Evolutionary conservation across 2,888 invertebrate species (phyloP), one percentile per base, ranked within the genome.

Genomic region (Tanytarsus gracilentus): DNA sequence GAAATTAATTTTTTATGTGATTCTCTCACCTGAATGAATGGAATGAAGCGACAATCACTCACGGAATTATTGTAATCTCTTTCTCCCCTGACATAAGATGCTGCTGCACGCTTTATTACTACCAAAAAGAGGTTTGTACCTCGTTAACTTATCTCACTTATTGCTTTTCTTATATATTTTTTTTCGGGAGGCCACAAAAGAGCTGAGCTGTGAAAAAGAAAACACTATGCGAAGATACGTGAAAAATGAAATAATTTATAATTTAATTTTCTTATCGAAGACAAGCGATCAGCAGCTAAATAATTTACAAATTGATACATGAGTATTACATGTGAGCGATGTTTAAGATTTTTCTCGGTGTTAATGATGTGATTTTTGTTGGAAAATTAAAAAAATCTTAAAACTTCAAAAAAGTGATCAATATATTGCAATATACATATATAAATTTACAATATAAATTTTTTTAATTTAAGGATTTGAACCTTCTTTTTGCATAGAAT

Each of bases 251-350:
- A 56, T 26, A 40, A 56, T 26, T 56, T 56, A 40, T 56, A 56
- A 56, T 56, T 56, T 56, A 56, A 56, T 56, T 56, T 56, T 56
- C 55, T 56, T 56, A 56, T 56, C 55, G n/a, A 40, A 26, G 27
- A 56, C 40, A 40, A 56, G 2, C 39, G 55, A 56, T 56, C 55
- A 26, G 33, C n/a, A 33, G 39, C 14, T 26, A 40, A 56, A 56
- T 56, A 40, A 40, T 56, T 56, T 40, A 56, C 55, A 56, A 56
- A 56, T 56, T 56, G 40, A 56, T 40, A 56, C 55, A 56, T 56
- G 55, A 18, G 44, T 44, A 44, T 44, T 21, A 23, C 44, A 23
- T 23, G 44, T 9, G 23, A 44, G 21, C 9, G 14, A 36, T 36
- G 14, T 14, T 36, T n/a, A 36, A 36, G 44, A 44, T 40, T 40